Evolutionary conservation across 1,140 invertebrate genomes (phyloP).

Genomic region (Drosophila parabipectinata): DNA sequence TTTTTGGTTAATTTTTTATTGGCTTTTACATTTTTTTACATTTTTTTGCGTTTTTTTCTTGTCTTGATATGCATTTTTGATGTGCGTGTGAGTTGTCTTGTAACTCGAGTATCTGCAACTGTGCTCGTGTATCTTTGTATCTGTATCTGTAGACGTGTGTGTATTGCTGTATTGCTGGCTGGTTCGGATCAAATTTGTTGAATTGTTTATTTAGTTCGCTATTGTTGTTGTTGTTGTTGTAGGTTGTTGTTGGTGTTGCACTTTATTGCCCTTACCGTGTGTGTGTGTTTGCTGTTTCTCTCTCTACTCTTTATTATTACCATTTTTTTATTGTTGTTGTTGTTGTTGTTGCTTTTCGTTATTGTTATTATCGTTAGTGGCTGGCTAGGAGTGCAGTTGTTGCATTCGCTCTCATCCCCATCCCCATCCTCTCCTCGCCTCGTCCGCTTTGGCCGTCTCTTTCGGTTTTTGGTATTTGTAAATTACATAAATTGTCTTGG

Average conservation of each 20-base stretch:
- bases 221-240: conserved; percentile 40
- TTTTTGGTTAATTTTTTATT: conserved; percentile 60
- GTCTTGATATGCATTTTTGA: conserved; percentile 74
- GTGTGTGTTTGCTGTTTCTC: conserved; percentile 37
- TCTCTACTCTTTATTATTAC: conserved; percentile 30
- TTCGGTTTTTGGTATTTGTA: conserved; percentile 75
- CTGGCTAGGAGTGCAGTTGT: conserved; percentile 32
- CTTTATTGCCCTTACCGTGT: conserved; percentile 49
- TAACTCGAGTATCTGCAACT: not conserved
- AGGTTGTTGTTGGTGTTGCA: conserved; percentile 23
- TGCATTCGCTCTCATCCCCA: conserved; percentile 53
- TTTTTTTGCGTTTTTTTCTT: conserved; percentile 33
- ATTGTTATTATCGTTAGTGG: conserved; percentile 81
- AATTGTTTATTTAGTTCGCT: conserved; percentile 82
- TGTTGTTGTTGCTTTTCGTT: conserved; percentile 35
- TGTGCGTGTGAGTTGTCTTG: conserved; percentile 67
- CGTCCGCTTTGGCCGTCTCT: conserved; percentile 9
- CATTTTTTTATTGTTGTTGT: conserved; percentile 31
- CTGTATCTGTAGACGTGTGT: conserved; percentile 31
- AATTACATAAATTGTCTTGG: conserved; percentile 83
- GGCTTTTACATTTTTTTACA: conserved; percentile 29
- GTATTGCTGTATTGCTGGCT: conserved; percentile 9
- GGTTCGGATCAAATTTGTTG: conserved; percentile 82
- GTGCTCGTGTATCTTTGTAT: conserved; percentile 23
- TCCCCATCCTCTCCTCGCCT: conserved; percentile 5